Base-by-base conservation (phyloP, 2,797 vertebrate genomes). In the Cossypha caffra region DNA sequence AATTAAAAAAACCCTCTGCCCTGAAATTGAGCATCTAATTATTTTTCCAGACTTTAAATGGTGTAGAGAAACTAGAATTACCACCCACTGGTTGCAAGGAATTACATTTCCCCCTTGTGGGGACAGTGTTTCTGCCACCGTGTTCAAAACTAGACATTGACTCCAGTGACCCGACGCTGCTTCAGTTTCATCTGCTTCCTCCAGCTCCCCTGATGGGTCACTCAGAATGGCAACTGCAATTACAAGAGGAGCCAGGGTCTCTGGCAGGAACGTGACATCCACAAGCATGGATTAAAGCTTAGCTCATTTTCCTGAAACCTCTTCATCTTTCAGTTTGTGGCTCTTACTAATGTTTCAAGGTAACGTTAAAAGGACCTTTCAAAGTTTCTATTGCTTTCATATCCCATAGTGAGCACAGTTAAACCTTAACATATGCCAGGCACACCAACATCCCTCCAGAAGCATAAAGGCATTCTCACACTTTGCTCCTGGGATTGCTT, bases 101-200 rank as follows among this genome's bases (percentile, higher is more conserved):
- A 79, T 62, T 37, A 28, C 20, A 59, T 37, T 77, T 61, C 38
- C 62, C 51, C 66, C 42, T 81, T 54, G 62, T 6, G 4, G 45
- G 48, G 51, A 85, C 69, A 48, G 4, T 1, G 2, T 52, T 93
- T 82, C 69, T 80, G 48, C 28, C 66, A 31, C 43, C 0, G 0
- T 20, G 10, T 55, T 92, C 0, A 0, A 85, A 86, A 87, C 37
- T 2, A 54, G 45, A 20, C 37, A 31, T 6, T n/a, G 37, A 43
- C 25, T 72, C 40, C 6, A 0, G 2, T 29, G 45, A 92, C 66
- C 21, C 1, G 0, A 37, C 0, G 4, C 31, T 26, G 38, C 63
- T 72, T 35, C 20, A 18, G 33, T 58, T 75, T 48, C 18, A 11
- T 25, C 31, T 48, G 19, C 45, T 37, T 88, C 48, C 64, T 74